Conservation (phyloP, 2,888 invertebrate genomes). For the Andrena camellia region DNA sequence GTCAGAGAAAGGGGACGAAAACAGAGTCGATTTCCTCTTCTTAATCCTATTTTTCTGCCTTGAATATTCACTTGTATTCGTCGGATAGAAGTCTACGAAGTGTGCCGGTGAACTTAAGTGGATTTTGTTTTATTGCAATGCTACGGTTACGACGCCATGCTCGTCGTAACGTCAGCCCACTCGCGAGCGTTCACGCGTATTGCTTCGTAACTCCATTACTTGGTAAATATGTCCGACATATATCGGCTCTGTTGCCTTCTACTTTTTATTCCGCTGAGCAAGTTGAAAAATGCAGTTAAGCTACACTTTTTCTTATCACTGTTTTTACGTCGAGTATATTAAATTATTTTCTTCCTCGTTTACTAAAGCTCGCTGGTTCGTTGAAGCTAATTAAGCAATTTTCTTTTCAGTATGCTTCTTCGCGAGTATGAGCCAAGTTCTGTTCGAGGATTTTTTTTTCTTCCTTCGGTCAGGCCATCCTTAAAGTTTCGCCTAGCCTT, state of each 20-base stretch:
- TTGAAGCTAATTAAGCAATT: conserved; percentile 7
- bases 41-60: conserved; percentile 9
- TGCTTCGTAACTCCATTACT: conserved; percentile 33
- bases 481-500: conserved; percentile 8
- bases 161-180: conserved; percentile 11
- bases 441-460: conserved; percentile 8
- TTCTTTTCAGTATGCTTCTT: conserved; percentile 1
- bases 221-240: conserved; percentile 1
- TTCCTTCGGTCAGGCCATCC: not conserved
- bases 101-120: conserved; percentile 22
- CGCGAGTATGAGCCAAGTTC: conserved; percentile 5
- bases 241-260: not conserved
- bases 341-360: not conserved
- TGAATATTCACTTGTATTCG: not conserved
- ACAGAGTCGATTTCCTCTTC: conserved; percentile 1
- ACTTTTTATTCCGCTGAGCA: not conserved
- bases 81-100: conserved; percentile 9
- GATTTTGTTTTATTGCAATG: conserved; percentile 35
- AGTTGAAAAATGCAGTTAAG: not conserved
- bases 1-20: conserved; percentile 13
- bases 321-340: not conserved
- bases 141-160: conserved; percentile 24
- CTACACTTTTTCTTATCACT: not conserved
- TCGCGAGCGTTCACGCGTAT: conserved; percentile 18
- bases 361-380: not conserved